Evolutionary conservation across 2,113 vertebrate genomes (phyloP), one percentile per base, ranked within the genome.

Genomic region (Reinhardtius hippoglossoides): DNA sequence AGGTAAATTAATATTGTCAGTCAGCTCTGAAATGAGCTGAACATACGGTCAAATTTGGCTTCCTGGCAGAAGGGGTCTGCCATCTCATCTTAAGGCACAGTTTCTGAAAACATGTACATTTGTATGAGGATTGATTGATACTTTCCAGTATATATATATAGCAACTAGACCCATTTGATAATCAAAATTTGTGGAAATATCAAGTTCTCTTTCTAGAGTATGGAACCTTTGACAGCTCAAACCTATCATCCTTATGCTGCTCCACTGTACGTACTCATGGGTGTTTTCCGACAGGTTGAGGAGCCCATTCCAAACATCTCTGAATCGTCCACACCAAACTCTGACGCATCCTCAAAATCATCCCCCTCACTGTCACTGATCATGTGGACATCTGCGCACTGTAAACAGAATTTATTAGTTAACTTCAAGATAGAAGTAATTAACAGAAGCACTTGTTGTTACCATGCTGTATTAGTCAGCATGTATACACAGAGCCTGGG

Each of bases 311-410:
- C 96, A 86, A 99, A 99, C 94, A 99, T 97, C 92, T 99, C 98
- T 74, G 96, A 96, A 90, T 99, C 98, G 52, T 99, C 98, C 70
- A 99, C 97, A 58, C 97, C 97, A 89, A 99, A 99, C 91, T 99
- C 98, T 65, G 98, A 96, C 50, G 98, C 96, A 87, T 99, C 97
- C 91, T 99, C 98, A 89, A 97, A 99, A 88, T 99, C 98, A 86
- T 99, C 98, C 56, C 97, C 97, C 83, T 99, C 98, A 20, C 97
- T 99, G 88, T 99, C 97, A 71, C 98, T 99, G 90, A 99, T 96
- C 98, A 99, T 99, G 88, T 99, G 97, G 88, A 99, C 96, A 91
- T 99, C 98, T 83, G 97, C 96, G 91, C 96, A 97, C 86, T 99
- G 95, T 74, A 76, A 75, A 84, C n/a, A 82, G 0, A 77, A 50